Evolutionary conservation across 2,797 vertebrate genomes (phyloP), one percentile per base, ranked within the genome.

Genomic region (Chelmon rostratus): DNA sequence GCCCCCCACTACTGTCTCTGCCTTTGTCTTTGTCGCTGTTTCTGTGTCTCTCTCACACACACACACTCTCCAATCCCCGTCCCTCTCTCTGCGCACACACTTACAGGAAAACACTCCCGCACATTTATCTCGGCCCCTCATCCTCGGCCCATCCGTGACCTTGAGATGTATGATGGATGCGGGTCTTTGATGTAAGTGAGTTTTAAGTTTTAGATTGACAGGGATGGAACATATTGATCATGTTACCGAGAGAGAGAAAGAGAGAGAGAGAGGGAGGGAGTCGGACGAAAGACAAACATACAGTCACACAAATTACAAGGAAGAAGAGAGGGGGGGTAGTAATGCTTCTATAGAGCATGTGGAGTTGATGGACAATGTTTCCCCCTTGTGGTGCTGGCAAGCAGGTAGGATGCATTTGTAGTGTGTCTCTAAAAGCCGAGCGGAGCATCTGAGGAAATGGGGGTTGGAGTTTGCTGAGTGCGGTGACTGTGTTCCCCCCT

Each of bases 101-200:
- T 87, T 86, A 87, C 85, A 81, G 82, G 80, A 90, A 91, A 82
- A 81, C 88, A 78, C 79, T 76, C 56, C 6, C 35, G 5, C 83
- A 79, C 91, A 92, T 93, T 89, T 89, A 93, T 93, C 90, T 90
- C 63, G 40, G 73, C 76, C 77, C 82, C 62, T 85, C 87, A 88
- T 91, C 83, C 88, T 69, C 62, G 10, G 74, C 82, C 89, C 82
- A 79, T 79, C 78, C 59, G 40, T 92, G 93, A 94, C 93, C 93
- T 94, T 94, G 93, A 93, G 88, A 86, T 91, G 69, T 85, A 78
- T 92, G 91, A 93, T 93, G 92, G 89, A 93, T 92, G 92, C 44
- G 37, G 82, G 81, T 76, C 85, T 92, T 83, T 86, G 89, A 81
- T 86, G 82, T 88, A 91, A 93, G 84, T 92, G 88, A 93, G 86